Evolutionary conservation across 2,888 invertebrate genomes (phyloP).

Genomic region (Watsonalla binaria): DNA sequence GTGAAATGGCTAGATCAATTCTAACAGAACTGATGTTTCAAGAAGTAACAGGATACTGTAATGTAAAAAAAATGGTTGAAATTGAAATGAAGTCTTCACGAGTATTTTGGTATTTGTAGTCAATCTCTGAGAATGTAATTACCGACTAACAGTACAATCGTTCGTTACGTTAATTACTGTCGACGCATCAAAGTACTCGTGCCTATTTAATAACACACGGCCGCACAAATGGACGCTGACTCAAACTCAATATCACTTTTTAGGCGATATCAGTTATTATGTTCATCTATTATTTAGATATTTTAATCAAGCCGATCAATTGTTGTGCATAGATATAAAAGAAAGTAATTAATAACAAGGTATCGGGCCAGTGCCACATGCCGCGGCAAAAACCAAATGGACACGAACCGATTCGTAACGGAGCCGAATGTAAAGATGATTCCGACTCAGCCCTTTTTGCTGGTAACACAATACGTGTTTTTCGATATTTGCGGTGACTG

Average conservation of each 20-base stretch:
- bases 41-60: no score
- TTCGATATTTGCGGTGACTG: constrained; percentile 51
- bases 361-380: constrained; percentile 66
- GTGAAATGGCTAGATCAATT: no score
- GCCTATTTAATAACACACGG: not conserved
- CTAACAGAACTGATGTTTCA: no score
- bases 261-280: constrained; percentile 51
- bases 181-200: not conserved
- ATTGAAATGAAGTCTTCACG: no score
- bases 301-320: constrained; percentile 75
- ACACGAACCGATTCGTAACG: constrained; percentile 73
- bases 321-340: constrained; percentile 64
- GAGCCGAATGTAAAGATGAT: constrained; percentile 56
- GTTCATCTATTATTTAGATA: constrained; percentile 69
- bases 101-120: no score
- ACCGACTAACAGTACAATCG: not conserved
- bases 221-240: constrained; percentile 35
- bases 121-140: not conserved
- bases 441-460: constrained; percentile 62
- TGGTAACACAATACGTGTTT: constrained; percentile 39
- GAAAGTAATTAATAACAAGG: constrained; percentile 76
- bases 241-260: constrained; percentile 31
- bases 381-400: constrained; percentile 69
- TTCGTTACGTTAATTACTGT: not conserved
- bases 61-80: no score